Base-by-base conservation (phyloP, 2,888 invertebrate genomes). In the Plagodis dolabraria region DNA sequence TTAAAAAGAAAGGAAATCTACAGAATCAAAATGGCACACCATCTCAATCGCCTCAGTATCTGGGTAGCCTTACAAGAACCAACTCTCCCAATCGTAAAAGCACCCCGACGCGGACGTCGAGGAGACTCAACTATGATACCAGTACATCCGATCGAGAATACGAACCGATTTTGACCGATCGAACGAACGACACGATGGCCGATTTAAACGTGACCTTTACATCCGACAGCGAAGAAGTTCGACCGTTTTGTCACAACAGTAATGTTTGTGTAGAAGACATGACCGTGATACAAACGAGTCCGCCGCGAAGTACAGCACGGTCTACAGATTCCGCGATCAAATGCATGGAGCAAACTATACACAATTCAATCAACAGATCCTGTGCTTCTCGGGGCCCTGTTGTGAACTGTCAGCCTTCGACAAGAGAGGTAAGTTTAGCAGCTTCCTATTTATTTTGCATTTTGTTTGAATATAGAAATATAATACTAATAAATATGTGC, bases 161-260 rank as follows among this genome's bases (percentile, higher is more conserved):
- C 65, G 93, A 92, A 0, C 79, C 77, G 33, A 79, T 88, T 9
- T 62, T 89, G 47, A 92, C 92, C 42, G 91, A 92, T 65, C 85
- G 92, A 79, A 92, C 93, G 69, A 92, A 88, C 75, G 93, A 93
- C 64, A 93, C 93, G 0, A 73, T 93, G 79, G 93, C 91, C 0
- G 93, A 91, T 66, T 67, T 93, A 33, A 93, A 93, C 48, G 87
- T 90, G 0, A 89, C 93, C 0, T 92, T 93, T 57, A 84, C 92
- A 9, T 85, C 92, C 0, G 93, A 93, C 38, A 86, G 83, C 33
- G 87, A 88, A 0, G 86, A 83, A 22, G 68, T 63, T 54, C 71
- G 69, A 9, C 71, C 72, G 40, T 43, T 10, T 47, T 47, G 34
- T 65, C 55, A 22, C 52, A 73, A 47, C 61, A 69, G 61, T 9